Conservation (phyloP, 1,140 invertebrate species). For the Wiebesia pumilae region DNA sequence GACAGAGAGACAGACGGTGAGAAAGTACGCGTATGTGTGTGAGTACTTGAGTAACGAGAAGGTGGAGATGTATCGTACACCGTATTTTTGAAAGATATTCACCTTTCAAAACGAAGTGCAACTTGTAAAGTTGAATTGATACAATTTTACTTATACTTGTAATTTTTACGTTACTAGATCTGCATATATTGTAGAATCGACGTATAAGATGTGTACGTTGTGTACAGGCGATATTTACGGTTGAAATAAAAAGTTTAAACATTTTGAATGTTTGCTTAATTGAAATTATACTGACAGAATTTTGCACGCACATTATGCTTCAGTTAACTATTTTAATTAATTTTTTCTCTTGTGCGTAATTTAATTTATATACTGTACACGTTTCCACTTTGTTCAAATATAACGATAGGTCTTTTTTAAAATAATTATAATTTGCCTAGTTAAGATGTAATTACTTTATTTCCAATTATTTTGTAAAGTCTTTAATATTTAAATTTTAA, state of each 20-base stretch:
- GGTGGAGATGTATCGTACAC: background rate
- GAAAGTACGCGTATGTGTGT: background rate
- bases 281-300: background rate
- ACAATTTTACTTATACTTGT: background rate
- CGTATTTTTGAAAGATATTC: background rate
- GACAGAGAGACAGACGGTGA: background rate
- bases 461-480: too few relatives aligned
- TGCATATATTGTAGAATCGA: background rate
- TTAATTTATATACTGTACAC: background rate
- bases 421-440: too few relatives aligned
- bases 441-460: too few relatives aligned
- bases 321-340: background rate
- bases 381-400: background rate
- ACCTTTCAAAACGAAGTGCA: background rate
- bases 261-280: background rate
- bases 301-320: background rate
- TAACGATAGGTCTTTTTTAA: background rate
- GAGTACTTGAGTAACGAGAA: background rate
- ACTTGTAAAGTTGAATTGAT: background rate
- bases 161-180: background rate
- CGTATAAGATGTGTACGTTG: background rate
- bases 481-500: too few relatives aligned
- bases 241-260: background rate
- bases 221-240: background rate
- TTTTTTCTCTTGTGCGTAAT: background rate